phyloP scores from a whole-genome alignment of 2,113 vertebrate genomes.

The Neolamprologus sp. region DNA sequence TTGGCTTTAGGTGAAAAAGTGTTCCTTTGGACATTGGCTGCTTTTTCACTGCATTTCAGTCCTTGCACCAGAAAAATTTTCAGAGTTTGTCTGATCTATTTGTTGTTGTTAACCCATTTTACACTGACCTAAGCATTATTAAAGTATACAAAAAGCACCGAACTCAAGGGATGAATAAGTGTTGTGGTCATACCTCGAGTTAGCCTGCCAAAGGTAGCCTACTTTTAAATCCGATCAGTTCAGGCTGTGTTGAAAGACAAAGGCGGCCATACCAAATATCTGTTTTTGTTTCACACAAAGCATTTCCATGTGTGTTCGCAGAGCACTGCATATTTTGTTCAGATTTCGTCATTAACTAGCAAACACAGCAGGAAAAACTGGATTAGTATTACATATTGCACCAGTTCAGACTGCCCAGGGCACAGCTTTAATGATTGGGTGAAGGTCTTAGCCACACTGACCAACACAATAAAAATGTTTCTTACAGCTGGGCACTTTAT shows the following conservation, averaged over 20 bases:
- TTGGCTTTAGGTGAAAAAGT: neutral
- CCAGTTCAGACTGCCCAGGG: neutral
- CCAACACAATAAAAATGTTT: neutral
- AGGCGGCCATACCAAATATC: neutral
- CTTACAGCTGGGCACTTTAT: neutral
- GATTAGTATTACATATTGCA: neutral
- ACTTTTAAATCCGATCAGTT: neutral
- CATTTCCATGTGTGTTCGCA: neutral
- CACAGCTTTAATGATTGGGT: neutral
- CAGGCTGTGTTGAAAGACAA: neutral
- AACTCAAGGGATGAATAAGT: neutral
- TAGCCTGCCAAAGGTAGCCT: neutral
- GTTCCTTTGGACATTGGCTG: neutral
- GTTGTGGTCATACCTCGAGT: neutral
- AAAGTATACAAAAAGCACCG: neutral
- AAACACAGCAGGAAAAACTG: neutral
- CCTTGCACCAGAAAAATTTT: neutral
- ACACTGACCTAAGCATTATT: neutral
- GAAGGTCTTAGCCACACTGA: neutral
- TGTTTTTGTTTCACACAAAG: neutral
- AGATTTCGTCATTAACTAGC: neutral
- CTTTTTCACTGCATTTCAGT: neutral
- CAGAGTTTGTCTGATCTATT: neutral
- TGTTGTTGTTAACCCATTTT: neutral
- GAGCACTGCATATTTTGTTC: neutral